Percentiles rank a stretch among this genome's conserved stretches.
Evolutionary conservation across 2,797 vertebrate species (phyloP).

Genomic region (Corythornis leucogaster): DNA sequence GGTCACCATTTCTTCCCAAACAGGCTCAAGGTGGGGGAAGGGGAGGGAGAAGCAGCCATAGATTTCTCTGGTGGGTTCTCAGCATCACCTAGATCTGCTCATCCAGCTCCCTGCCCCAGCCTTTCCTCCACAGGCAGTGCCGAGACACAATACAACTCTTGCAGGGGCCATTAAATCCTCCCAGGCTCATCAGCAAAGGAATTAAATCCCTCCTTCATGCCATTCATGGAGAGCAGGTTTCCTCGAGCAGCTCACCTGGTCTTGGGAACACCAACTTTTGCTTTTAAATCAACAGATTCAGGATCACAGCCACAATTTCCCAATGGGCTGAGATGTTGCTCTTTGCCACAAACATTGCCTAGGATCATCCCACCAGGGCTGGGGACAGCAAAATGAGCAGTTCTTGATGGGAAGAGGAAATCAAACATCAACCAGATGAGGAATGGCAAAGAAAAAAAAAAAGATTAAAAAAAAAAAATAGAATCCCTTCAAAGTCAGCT

Average conservation of each 20-base stretch:
- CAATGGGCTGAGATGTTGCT: rapidly evolving
- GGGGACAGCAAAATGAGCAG: neutral
- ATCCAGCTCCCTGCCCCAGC: neutral
- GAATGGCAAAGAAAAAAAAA: neutral
- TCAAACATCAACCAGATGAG: neutral
- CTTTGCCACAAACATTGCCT: neutral
- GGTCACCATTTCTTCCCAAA: neutral
- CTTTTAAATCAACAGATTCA: neutral
- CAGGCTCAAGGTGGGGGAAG: neutral
- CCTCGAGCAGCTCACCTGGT: neutral
- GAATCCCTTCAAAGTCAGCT: neutral
- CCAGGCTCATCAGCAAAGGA: neutral
- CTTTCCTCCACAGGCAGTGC: neutral
- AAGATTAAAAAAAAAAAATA: too few species aligned
- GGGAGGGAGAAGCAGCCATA: neutral
- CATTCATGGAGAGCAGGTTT: neutral
- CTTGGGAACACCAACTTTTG: neutral
- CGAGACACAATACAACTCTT: neutral
- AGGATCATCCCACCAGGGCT: neutral
- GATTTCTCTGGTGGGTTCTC: neutral
- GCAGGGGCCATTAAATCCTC: neutral
- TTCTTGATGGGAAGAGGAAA: neutral
- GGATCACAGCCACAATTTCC: neutral
- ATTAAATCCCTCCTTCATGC: neutral
- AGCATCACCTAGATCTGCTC: neutral